A percentile compares a stretch with the other conserved stretches of the same genome.
Conservation (phyloP, 2,888 invertebrate genomes). For the Chymomyza caudatula region DNA sequence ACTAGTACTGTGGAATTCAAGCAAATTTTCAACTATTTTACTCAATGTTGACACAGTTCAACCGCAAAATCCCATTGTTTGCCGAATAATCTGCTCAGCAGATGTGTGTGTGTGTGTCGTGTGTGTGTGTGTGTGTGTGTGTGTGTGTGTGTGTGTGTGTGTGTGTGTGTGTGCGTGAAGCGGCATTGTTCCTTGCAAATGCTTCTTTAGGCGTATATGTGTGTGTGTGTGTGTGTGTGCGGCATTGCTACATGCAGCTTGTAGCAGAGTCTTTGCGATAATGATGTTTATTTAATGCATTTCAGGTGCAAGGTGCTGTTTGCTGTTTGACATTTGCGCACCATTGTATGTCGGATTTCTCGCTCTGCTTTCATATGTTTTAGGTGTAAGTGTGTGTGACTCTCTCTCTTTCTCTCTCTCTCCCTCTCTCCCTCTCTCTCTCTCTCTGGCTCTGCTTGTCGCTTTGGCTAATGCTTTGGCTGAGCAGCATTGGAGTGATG, state of each 20-base stretch:
- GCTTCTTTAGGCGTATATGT: not conserved
- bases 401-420: slow-evolving; percentile 1
- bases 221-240: not conserved
- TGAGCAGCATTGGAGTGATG: slow-evolving; percentile 5
- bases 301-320: slow-evolving; percentile 69
- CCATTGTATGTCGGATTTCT: slow-evolving; percentile 48
- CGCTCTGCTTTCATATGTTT: slow-evolving; percentile 34
- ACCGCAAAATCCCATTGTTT: slow-evolving; percentile 67
- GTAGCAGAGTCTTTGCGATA: slow-evolving; percentile 58
- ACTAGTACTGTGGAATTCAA: not conserved
- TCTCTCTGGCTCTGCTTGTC: not conserved
- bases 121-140: slow-evolving; percentile 8
- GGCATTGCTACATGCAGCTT: slow-evolving; percentile 18
- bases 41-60: slow-evolving; percentile 46
- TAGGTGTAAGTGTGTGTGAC: not conserved
- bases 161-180: slow-evolving; percentile 9
- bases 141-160: slow-evolving; percentile 11
- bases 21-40: not conserved
- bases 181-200: slow-evolving; percentile 29
- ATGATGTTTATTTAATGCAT: slow-evolving; percentile 73
- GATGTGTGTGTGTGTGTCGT: slow-evolving; percentile 12
- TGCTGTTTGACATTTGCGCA: slow-evolving; percentile 61
- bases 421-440: not conserved
- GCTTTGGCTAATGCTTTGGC: not conserved
- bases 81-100: slow-evolving; percentile 42